Conservation (phyloP, 2,113 vertebrate genomes). For the Alethe castanea region DNA sequence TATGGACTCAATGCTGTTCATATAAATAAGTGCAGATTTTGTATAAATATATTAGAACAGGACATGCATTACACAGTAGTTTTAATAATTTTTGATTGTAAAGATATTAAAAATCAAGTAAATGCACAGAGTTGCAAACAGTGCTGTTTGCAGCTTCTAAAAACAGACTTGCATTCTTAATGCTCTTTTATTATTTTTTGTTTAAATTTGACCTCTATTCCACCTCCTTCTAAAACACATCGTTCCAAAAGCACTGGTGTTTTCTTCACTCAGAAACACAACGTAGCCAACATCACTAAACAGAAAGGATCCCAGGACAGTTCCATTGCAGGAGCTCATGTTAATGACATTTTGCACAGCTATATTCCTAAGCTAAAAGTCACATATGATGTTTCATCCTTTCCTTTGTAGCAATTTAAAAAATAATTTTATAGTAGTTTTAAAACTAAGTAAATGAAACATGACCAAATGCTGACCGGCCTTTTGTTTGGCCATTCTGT, state of each 20-base stretch:
- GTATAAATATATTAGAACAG: not conserved
- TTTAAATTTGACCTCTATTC: slow-evolving; percentile 32
- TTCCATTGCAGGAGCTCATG: not conserved
- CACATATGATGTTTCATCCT: not conserved
- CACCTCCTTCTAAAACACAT: not conserved
- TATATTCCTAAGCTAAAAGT: not conserved
- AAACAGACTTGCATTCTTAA: not conserved
- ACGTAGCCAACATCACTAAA: not conserved
- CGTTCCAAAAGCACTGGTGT: not conserved
- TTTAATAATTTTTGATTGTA: not conserved
- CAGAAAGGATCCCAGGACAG: not conserved
- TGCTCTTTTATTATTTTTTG: not conserved
- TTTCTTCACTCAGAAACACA: slow-evolving; percentile 20
- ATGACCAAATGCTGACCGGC: not conserved
- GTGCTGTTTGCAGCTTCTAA: not conserved
- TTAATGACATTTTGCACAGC: not conserved
- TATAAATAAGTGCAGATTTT: not conserved
- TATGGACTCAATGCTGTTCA: not conserved
- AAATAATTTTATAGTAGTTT: not conserved
- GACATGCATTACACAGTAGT: not conserved
- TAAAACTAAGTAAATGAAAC: not conserved
- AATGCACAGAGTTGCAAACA: not conserved
- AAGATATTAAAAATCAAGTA: not conserved
- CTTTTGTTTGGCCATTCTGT: not conserved
- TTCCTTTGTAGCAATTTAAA: not conserved